phyloP scores from a whole-genome alignment of 1,140 invertebrate genomes.

The Agrypnia vestita region DNA sequence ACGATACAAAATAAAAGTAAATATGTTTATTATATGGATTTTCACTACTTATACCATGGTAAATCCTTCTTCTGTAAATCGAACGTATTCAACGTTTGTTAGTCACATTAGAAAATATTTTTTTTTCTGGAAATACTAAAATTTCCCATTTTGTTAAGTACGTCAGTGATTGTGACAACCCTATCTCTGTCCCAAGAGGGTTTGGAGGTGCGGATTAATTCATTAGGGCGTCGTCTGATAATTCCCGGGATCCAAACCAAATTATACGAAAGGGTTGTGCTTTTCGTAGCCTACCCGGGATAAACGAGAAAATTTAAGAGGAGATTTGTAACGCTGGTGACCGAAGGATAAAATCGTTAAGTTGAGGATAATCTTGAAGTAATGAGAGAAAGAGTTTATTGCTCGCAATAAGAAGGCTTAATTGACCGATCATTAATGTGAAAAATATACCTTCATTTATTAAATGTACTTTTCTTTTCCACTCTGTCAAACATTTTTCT shows the following conservation, averaged over 20 bases:
- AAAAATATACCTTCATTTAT: neutral
- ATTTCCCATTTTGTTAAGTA: too few species aligned
- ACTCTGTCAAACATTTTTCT: too few species aligned
- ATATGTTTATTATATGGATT: too few species aligned
- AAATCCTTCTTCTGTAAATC: too few species aligned
- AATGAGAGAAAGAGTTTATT: slow-evolving; percentile 30
- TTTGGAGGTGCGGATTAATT: slow-evolving; percentile 44
- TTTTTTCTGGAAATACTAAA: too few species aligned
- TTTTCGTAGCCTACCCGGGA: slow-evolving; percentile 5
- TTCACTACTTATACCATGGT: too few species aligned
- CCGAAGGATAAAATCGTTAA: slow-evolving; percentile 29
- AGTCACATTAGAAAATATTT: too few species aligned
- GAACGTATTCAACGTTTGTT: too few species aligned
- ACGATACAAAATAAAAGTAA: too few species aligned
- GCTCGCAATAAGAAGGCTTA: slow-evolving; percentile 19
- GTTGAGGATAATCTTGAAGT: slow-evolving; percentile 23
- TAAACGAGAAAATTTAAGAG: slow-evolving; percentile 4
- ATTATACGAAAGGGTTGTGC: slow-evolving; percentile 46
- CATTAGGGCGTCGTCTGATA: slow-evolving; percentile 48
- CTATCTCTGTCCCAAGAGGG: neutral
- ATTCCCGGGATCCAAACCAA: slow-evolving; percentile 42
- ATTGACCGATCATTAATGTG: slow-evolving; percentile 8
- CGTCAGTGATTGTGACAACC: neutral
- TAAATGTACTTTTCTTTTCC: too few species aligned
- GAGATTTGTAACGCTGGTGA: slow-evolving; percentile 28